These are phyloP conservation scores for Epinotia brunnichana DNA, from an alignment of 2,888 invertebrate species.

Conservation along the genomic window DNA sequence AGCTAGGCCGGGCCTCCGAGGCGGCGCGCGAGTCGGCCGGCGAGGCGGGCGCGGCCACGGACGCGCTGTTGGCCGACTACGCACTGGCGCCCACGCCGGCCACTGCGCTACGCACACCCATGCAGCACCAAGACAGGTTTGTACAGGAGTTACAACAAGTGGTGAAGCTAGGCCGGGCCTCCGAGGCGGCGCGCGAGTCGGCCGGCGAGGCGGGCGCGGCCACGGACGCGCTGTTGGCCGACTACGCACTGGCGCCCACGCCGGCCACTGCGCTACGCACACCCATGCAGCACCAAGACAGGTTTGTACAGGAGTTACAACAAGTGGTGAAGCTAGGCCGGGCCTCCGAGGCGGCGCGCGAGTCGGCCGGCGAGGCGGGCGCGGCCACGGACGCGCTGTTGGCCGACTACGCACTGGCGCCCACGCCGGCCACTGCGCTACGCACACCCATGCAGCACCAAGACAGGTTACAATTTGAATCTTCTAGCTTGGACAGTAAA, in stretches of 20 bases:
- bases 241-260: constrained; percentile 90
- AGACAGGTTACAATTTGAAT: not conserved
- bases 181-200: constrained; percentile 94
- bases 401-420: constrained; percentile 92
- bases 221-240: constrained; percentile 91
- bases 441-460: no score
- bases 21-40: constrained; percentile 94
- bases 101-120: constrained; percentile 91
- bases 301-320: no score
- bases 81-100: constrained; percentile 87
- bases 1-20: constrained; percentile 95
- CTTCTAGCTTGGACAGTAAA: not conserved
- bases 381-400: constrained; percentile 90
- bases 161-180: constrained; percentile 95
- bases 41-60: constrained; percentile 89
- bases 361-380: constrained; percentile 90
- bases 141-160: no score
- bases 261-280: constrained; percentile 89
- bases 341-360: constrained; percentile 95
- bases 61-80: constrained; percentile 93
- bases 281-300: constrained; percentile 90
- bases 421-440: constrained; percentile 74
- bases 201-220: constrained; percentile 89
- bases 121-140: constrained; percentile 89
- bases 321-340: constrained; percentile 96